Evolutionary conservation across 2,888 invertebrate species (phyloP).

Genomic region (Apodemia duryi): DNA sequence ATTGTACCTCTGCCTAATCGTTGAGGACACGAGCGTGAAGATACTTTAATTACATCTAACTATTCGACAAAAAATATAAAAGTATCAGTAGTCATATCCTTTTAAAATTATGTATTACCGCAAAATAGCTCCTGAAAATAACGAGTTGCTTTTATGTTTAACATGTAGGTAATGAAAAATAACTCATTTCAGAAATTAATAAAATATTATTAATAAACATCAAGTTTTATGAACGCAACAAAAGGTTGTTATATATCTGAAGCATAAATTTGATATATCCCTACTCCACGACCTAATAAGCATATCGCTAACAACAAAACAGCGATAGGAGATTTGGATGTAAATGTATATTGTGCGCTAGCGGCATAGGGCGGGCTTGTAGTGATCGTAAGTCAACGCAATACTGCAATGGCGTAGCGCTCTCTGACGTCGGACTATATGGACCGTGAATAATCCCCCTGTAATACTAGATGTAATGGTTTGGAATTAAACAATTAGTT

Average conservation of each 20-base stretch:
- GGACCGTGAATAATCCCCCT: slow-evolving; percentile 74
- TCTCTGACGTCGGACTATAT: slow-evolving; percentile 68
- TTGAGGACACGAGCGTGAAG: too few species aligned
- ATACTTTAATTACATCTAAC: too few species aligned
- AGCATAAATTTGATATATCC: not conserved
- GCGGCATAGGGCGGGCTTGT: slow-evolving; percentile 33
- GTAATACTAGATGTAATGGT: slow-evolving; percentile 74
- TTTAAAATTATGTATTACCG: too few species aligned
- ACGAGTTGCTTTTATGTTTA: too few species aligned
- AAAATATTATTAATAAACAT: not conserved
- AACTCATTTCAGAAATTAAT: not conserved
- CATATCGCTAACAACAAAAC: slow-evolving; percentile 21
- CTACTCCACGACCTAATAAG: slow-evolving; percentile 1
- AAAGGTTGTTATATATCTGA: not conserved
- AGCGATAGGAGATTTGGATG: slow-evolving; percentile 46
- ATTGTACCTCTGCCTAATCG: too few species aligned
- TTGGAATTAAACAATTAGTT: slow-evolving; percentile 77
- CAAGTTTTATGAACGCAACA: not conserved
- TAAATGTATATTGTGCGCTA: slow-evolving; percentile 40
- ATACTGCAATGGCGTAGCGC: slow-evolving; percentile 41
- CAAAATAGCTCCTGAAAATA: too few species aligned
- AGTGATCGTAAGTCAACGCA: slow-evolving; percentile 36
- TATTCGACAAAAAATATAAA: too few species aligned
- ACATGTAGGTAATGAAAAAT: too few species aligned
- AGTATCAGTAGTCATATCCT: too few species aligned